Evolutionary conservation across 2,797 vertebrate genomes (phyloP), one percentile per base, ranked within the genome.

Genomic region (Amblyraja radiata): DNA sequence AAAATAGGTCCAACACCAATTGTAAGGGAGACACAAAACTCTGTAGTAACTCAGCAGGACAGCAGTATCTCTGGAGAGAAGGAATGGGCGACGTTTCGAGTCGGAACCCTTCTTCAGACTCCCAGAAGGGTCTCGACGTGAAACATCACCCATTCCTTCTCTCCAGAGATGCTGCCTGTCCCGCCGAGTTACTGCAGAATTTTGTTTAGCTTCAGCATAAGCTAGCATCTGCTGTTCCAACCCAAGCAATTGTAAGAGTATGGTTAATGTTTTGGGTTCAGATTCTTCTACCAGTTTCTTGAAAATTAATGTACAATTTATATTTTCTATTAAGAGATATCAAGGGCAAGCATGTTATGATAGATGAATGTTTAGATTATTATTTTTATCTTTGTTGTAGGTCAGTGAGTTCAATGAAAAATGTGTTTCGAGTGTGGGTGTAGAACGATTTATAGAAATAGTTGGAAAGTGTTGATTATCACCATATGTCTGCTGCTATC

Each of bases 381-480:
- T 73, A 76, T 92, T 92, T 92, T 92, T 92, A 92, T 92, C 90
- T 92, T 74, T 74, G 71, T 4, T 92, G 23, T 76, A 92, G 90
- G 90, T 92, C 90, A 92, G 36, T 46, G 46, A 92, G 90, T 92
- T 92, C 90, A 92, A 92, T 92, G 90, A 92, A 92, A 92, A 92
- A 92, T 92, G 90, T 92, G 90, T 76, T 76, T 76, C 76, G 90
- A 92, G 76, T 92, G 71, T 76, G 71, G 90, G 90, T 92, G 88
- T 73, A 39, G 88, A 73, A 90, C 88, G 36, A 90, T 90, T 90
- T 90, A 90, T 73, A 90, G 88, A 90, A 90, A 90, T 90, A 65
- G 88, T 71, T 90, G 90, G 90, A 92, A 92, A 76, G 68, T 92
- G 68, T 76, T 92, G 71, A 92, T 92, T 25, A 76, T 39, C 76